A percentile compares a stretch with the other conserved stretches of the same genome.
Evolutionary conservation across 2,113 vertebrate genomes (phyloP).

Genomic region (Pelobates fuscus): DNA sequence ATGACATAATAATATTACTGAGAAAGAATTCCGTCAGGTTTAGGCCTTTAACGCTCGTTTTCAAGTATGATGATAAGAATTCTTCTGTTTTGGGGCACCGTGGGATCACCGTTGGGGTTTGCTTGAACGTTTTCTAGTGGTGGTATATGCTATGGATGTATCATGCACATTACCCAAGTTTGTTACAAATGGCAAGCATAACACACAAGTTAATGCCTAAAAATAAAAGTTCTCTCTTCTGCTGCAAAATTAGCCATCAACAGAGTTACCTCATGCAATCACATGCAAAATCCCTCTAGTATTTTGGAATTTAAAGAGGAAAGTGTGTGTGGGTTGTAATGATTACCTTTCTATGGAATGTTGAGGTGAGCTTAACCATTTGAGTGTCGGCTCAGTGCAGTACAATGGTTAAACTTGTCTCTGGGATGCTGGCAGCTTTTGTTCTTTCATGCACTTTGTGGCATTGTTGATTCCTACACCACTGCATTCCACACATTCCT

Average conservation of each 20-base stretch:
- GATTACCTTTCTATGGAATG: slow-evolving; percentile 55
- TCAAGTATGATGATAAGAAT: no score
- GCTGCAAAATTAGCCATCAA: slow-evolving; percentile 56
- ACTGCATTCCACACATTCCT: slow-evolving; percentile 94
- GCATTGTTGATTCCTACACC: slow-evolving; percentile 90
- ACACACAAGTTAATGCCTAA: slow-evolving; percentile 1
- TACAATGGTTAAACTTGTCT: not conserved
- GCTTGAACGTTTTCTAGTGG: no score
- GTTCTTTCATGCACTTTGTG: slow-evolving; percentile 77
- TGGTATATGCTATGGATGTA: not conserved
- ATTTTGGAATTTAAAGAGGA: slow-evolving; percentile 46
- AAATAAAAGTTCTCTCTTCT: slow-evolving; percentile 55
- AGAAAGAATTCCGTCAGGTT: no score
- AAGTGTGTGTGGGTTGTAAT: slow-evolving; percentile 58
- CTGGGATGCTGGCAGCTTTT: slow-evolving; percentile 75
- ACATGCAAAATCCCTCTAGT: slow-evolving; percentile 55
- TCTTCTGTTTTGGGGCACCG: no score
- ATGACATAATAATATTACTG: no score
- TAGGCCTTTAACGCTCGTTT: no score
- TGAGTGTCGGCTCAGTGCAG: slow-evolving; percentile 59
- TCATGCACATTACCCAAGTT: not conserved
- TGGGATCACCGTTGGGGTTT: no score
- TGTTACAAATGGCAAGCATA: slow-evolving; percentile 12
- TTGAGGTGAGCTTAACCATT: slow-evolving; percentile 68
- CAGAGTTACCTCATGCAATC: slow-evolving; percentile 57